Evolutionary conservation across 1,140 invertebrate genomes (phyloP), one percentile per base, ranked within the genome.

Genomic region (Lepidurus apus): DNA sequence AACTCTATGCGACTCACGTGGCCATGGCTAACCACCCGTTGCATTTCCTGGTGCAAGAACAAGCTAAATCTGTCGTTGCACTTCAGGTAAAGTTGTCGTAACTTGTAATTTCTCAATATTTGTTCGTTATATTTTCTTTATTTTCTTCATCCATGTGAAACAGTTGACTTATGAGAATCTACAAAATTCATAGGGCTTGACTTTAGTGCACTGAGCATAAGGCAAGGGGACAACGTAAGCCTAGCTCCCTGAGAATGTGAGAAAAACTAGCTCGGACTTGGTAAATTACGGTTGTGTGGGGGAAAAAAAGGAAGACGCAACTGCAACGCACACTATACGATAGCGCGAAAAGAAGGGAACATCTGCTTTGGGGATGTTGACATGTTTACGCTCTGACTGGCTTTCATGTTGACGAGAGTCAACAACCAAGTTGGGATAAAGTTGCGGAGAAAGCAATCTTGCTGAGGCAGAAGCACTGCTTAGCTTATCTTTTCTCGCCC

Each of bases 41-140:
- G 84, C 91, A 92, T 83, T 92, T 92, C 85, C 87, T 93, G 84
- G 91, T 93, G 84, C 92, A 87, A 86, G 91, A 93, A 86, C 92
- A 93, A 86, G 91, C 91, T 82, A 93, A 93, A 86, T 93, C 91
- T 65, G 85, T 92, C 84, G 89, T 92, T 78, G 91, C 91, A 73
- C 87, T 93, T 83, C 90, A 91, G 87, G 84, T 85, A 76, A 82
- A 81, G 9, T 10, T 65, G 24, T 74, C 34, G 34, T 34, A 34
- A 21, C 43, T 42, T n/a, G 43, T 10, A 21, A 42, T 8, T 77
- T 74, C 17, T n/a, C 13, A 65, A 13, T 17, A 21, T n/a, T 65
- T n/a, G 3, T 34, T 34, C 7, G 53, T 65, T 65, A 21, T n/a
- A n/a, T 65, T 21, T 47, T 65, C 53, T 1, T 13, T 65, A 1